Evolutionary conservation across 2,797 vertebrate genomes (phyloP), one percentile per base, ranked within the genome.

Genomic region (Sparus aurata): DNA sequence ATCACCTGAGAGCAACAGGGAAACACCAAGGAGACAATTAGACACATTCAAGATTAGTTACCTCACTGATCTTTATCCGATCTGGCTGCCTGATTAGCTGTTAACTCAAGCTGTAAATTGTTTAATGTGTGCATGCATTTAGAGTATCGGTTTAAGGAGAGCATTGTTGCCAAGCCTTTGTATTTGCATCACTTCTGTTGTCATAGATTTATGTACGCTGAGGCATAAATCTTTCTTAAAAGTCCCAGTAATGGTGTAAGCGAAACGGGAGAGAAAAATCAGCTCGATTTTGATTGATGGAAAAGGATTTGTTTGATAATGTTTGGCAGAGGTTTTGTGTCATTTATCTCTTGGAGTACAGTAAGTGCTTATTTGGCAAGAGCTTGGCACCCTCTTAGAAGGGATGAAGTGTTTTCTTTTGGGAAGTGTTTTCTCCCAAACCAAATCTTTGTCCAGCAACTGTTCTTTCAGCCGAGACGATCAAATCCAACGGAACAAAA

Each of bases 1-100:
- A 99, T 98, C 58, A 97, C 95, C 98, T 99, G 91, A 71, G n/a
- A 75, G 87, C 34, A 80, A 59, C 17, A 34, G n/a, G 27, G 43
- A 65, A 38, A 75, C 3, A 80, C 5, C 67, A 47, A 12, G 17
- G 22, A 45, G 6, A 55, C 27, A 60, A 41, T 49, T 10, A 52
- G 7, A 41, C 11, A 73, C 58, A 67, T 62, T 81, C 1, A 20
- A 25, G 59, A 75, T 82, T 50, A 67, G 70, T 80, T 77, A 68
- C 25, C 18, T 49, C 9, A n/a, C 45, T n/a, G 82, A 59, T 80
- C 38, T 73, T 66, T 52, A 85, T 70, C 81, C 25, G 5, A 64
- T 72, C 46, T 71, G 50, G 13, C 7, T 0, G 66, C 50, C 38
- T 58, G 70, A 87, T 73, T 62, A 73, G 80, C 22, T 20, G 41